A percentile compares a stretch with the other conserved stretches of the same genome.
These are phyloP conservation scores for Battus philenor DNA, from an alignment of 1,140 invertebrate species.

Conservation along the genomic window DNA sequence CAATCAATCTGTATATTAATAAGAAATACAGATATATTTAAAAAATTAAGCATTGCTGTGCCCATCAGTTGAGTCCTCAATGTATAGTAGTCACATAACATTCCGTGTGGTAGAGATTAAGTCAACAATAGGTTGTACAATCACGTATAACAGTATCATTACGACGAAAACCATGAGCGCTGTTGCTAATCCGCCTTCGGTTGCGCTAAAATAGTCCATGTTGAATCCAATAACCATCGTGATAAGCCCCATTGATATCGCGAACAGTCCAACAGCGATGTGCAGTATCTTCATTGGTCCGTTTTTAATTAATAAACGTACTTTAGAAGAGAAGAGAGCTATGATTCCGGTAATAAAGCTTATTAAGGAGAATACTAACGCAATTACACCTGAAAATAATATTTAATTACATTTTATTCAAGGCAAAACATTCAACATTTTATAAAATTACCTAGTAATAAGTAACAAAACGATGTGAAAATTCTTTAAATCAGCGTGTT, in stretches of 20 bases:
- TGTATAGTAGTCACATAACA: constrained; percentile 46
- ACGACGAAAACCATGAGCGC: constrained; percentile 51
- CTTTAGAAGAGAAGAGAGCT: constrained; percentile 63
- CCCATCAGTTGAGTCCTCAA: constrained; percentile 39
- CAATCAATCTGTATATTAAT: no score
- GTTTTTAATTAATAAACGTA: constrained; percentile 50
- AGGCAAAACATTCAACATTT: no score
- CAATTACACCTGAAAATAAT: constrained; percentile 69
- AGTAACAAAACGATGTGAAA: no score
- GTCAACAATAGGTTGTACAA: constrained; percentile 55
- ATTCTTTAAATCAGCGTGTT: no score
- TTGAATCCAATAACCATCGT: constrained; percentile 58
- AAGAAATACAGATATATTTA: constrained; percentile 17
- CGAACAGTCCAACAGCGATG: constrained; percentile 51
- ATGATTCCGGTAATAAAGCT: constrained; percentile 59
- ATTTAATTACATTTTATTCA: no score
- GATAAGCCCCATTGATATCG: constrained; percentile 56
- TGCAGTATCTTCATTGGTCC: constrained; percentile 61
- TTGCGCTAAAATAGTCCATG: constrained; percentile 46
- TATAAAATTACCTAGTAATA: no score
- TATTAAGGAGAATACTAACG: constrained; percentile 51
- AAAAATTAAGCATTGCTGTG: constrained; percentile 43
- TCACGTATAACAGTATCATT: constrained; percentile 51
- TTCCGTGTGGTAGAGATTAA: constrained; percentile 46
- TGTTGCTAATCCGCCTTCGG: constrained; percentile 37